A percentile compares a stretch with the other conserved stretches of the same genome.
Evolutionary conservation across 2,888 invertebrate genomes (phyloP).

Genomic region (Amblyteles armatorius): DNA sequence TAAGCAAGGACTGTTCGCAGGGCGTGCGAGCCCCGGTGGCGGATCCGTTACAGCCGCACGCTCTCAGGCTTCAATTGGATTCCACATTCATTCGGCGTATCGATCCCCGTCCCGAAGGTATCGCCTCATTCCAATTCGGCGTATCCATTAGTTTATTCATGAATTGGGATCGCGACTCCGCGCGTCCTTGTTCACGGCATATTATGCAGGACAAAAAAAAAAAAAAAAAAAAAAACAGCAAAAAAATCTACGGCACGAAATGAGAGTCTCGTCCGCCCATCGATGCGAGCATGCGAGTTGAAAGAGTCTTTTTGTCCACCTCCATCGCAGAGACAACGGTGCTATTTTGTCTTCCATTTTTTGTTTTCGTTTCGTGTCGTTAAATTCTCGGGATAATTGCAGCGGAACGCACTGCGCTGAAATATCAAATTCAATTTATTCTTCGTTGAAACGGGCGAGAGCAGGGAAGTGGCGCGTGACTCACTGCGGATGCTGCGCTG

Average conservation of each 20-base stretch:
- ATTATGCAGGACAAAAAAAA: slow-evolving; percentile 10
- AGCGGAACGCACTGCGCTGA: neutral
- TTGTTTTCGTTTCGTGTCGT: neutral
- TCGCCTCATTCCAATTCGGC: slow-evolving; percentile 65
- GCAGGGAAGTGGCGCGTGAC: slow-evolving; percentile 18
- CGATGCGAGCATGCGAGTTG: neutral
- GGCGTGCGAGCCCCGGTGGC: neutral
- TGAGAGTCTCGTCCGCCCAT: neutral
- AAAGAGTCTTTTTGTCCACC: no score
- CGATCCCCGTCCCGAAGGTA: slow-evolving; percentile 63
- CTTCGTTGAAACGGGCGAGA: slow-evolving; percentile 20
- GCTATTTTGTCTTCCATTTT: neutral
- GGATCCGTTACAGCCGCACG: slow-evolving; percentile 61
- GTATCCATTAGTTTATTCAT: slow-evolving; percentile 73
- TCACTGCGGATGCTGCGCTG: slow-evolving; percentile 34
- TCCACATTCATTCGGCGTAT: slow-evolving; percentile 65
- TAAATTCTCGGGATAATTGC: slow-evolving; percentile 16
- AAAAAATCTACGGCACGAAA: neutral
- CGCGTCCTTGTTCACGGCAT: slow-evolving; percentile 61
- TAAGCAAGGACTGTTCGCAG: slow-evolving; percentile 4
- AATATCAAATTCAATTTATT: slow-evolving; percentile 46
- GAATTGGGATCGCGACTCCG: slow-evolving; percentile 73
- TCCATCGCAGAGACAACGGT: neutral
- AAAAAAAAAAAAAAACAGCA: neutral
- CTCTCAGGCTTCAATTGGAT: slow-evolving; percentile 66